Evolutionary conservation across 2,797 vertebrate species (phyloP).

Genomic region (Amazonetta brasiliensis): DNA sequence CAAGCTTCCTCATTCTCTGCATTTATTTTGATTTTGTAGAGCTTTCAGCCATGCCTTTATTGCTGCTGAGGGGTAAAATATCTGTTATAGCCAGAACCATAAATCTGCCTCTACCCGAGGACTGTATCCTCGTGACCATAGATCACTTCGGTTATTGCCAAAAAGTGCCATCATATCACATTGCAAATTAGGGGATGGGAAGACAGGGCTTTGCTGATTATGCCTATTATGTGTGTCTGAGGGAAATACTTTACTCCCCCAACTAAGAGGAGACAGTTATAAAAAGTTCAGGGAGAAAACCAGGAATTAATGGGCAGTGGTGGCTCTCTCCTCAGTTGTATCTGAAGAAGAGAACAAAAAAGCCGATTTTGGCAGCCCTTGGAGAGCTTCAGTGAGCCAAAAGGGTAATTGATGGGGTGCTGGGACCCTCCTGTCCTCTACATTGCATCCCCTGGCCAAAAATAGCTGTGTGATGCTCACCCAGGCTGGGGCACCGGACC

Average conservation of each 20-base stretch:
- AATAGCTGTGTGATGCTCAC: neutral
- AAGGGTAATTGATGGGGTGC: neutral
- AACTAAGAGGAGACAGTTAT: neutral
- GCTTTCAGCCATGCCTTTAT: conserved; percentile 75
- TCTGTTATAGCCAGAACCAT: conserved; percentile 62
- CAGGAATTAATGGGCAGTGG: neutral
- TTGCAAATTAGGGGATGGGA: conserved; percentile 59
- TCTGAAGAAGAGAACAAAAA: neutral
- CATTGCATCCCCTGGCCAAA: neutral
- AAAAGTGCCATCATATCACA: conserved; percentile 56
- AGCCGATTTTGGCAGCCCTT: neutral
- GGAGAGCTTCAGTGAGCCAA: too few species aligned
- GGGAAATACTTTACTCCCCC: conserved; percentile 31
- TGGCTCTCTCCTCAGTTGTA: neutral
- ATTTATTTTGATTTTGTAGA: conserved; percentile 78
- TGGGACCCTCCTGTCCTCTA: neutral
- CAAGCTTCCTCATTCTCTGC: conserved; percentile 66
- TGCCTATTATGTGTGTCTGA: neutral
- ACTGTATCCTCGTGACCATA: conserved; percentile 46
- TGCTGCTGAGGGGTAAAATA: conserved; percentile 75
- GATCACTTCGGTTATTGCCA: conserved; percentile 67
- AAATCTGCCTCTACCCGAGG: conserved; percentile 64
- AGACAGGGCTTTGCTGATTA: conserved; percentile 23
- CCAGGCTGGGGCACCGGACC: neutral
- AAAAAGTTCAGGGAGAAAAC: conserved; percentile 15